A percentile compares a stretch with the other conserved stretches of the same genome.
These are phyloP conservation scores for Glaucidium brasilianum DNA, from an alignment of 2,113 vertebrate genomes.

Conservation along the genomic window DNA sequence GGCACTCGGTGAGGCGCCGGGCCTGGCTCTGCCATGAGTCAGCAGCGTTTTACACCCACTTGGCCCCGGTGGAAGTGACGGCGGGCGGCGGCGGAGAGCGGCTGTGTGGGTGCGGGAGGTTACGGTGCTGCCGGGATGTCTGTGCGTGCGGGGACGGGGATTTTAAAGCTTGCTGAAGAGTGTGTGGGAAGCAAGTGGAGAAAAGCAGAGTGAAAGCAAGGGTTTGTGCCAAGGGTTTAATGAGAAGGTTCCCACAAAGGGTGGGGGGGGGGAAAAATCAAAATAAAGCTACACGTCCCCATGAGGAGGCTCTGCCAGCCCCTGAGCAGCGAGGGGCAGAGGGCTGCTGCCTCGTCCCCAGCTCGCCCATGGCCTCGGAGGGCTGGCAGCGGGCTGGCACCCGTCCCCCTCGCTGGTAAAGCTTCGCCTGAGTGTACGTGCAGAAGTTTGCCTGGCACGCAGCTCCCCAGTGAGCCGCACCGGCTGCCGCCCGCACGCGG, in stretches of 20 bases:
- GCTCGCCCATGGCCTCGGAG: neutral
- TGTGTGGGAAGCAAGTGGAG: constrained; percentile 16
- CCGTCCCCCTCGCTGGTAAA: neutral
- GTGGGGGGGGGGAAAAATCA: neutral
- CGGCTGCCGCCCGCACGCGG: neutral
- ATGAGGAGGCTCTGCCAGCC: neutral
- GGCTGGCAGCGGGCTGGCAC: neutral
- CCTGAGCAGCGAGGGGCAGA: neutral
- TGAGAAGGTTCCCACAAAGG: neutral
- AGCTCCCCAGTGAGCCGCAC: neutral
- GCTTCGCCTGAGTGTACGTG: neutral
- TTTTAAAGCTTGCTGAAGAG: neutral
- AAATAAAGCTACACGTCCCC: neutral
- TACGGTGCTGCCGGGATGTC: constrained; percentile 9
- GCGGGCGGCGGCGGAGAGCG: neutral
- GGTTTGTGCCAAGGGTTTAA: constrained; percentile 31
- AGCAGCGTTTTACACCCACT: constrained; percentile 23
- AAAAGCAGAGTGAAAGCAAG: neutral
- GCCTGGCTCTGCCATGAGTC: neutral
- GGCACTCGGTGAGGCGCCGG: neutral
- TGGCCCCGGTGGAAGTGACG: neutral
- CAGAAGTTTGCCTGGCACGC: neutral
- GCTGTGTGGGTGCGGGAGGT: constrained; percentile 32
- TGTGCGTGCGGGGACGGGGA: neutral
- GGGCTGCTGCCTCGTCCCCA: neutral